phyloP scores from a whole-genome alignment of 2,113 vertebrate species.

The Vanacampus margaritifer region DNA sequence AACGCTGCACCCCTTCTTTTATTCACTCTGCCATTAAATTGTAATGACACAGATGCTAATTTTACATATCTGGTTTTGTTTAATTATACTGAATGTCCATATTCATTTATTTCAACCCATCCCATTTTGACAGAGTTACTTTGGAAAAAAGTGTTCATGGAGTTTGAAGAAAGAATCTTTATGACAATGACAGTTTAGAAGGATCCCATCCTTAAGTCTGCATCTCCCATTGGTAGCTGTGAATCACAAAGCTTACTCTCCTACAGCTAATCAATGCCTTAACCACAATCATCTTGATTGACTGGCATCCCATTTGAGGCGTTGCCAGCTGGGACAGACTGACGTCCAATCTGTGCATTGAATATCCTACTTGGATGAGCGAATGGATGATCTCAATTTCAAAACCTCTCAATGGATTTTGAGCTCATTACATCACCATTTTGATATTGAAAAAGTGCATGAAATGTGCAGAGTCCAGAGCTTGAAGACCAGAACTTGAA shows the following conservation, averaged over 20 bases:
- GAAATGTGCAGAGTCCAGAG: neutral
- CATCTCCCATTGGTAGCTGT: neutral
- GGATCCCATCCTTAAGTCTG: neutral
- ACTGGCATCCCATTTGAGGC: neutral
- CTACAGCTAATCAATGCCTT: neutral
- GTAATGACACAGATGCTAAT: slow-evolving; percentile 76
- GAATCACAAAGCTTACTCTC: neutral
- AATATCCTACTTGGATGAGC: neutral
- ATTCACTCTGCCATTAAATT: slow-evolving; percentile 59
- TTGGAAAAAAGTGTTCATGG: slow-evolving; percentile 28
- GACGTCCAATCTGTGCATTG: neutral
- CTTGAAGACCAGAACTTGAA: neutral
- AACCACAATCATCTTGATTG: neutral
- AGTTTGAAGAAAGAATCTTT: slow-evolving; percentile 40
- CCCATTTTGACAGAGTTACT: slow-evolving; percentile 37
- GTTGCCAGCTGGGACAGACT: neutral
- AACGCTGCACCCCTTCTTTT: slow-evolving; percentile 49
- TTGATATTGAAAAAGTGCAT: neutral
- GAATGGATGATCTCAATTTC: neutral
- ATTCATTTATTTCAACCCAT: slow-evolving; percentile 66
- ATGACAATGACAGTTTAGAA: slow-evolving; percentile 17
- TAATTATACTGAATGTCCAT: slow-evolving; percentile 74
- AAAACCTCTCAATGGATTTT: neutral
- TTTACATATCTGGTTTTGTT: slow-evolving; percentile 75
- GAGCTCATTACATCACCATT: neutral